Evolutionary conservation across 2,888 invertebrate species (phyloP), one percentile per base, ranked within the genome.

Genomic region (Leptarthrus brevirostris): DNA sequence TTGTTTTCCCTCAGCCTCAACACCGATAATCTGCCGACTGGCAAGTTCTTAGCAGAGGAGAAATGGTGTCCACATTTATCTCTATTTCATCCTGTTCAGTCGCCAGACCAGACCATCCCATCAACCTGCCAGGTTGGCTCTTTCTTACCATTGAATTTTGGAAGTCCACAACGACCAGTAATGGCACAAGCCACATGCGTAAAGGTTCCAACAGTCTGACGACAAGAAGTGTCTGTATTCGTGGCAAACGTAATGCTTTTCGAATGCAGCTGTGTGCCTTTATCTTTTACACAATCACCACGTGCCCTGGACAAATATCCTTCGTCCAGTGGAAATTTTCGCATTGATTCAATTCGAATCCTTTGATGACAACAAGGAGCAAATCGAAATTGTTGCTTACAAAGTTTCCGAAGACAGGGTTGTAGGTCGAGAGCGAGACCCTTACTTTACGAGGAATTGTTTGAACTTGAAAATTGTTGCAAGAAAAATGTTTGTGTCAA

Each of bases 271-370:
- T 40, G 40, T 40, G 40, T 40, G 40, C 40, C n/a, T 58, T 58
- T 58, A 58, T 58, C 58, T 58, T 58, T 36, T 20, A 58, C 58
- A 58, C 58, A 58, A 58, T 58, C 58, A 58, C 58, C 58, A 58
- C 58, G 58, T 58, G 58, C 10, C 36, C 58, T 0, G 40, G 20
- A 34, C 34, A 58, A 58, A 58, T 40, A n/a, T 26, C 34, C 58
- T n/a, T 36, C 26, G 58, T 58, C 58, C 58, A 58, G 40, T 12
- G 34, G 36, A 36, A 34, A 58, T 58, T 20, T 34, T 36, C 58
- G 12, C 58, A 58, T 36, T 58, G 58, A 58, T 58, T 58, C 20
- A 16, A 20, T 36, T 36, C 34, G 36, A 58, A 36, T 36, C 58
- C 36, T 36, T 58, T 58, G 58, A 58, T 58, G 58, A 58, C 22